Conservation (phyloP, 2,797 vertebrate genomes). For the Trachops cirrhosus region DNA sequence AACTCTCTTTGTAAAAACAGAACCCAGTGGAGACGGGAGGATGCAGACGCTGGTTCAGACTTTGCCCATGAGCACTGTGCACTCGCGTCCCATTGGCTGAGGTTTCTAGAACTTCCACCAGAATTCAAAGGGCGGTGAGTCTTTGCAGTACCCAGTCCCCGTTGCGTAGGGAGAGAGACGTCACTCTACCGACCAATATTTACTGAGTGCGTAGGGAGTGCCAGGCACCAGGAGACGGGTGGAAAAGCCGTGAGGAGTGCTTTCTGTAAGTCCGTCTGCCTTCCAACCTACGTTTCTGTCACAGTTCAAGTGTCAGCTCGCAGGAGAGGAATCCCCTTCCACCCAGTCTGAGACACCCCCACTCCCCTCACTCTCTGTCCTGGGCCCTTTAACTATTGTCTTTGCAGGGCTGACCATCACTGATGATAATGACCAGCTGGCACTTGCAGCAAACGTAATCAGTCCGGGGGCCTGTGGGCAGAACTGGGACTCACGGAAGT, state of each 20-base stretch:
- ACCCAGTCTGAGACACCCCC: background rate
- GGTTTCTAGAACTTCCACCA: constrained; percentile 10
- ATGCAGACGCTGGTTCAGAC: background rate
- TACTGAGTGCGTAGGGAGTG: background rate
- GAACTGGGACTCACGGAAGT: background rate
- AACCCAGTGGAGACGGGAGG: background rate
- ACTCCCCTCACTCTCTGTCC: background rate
- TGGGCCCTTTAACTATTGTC: background rate
- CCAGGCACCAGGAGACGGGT: background rate
- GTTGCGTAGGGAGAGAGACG: background rate
- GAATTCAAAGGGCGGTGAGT: background rate
- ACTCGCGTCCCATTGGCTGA: background rate
- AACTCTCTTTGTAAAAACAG: constrained; percentile 51
- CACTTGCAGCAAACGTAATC: background rate
- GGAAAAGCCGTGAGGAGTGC: background rate
- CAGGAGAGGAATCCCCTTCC: background rate
- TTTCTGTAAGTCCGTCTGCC: background rate
- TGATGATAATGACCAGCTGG: background rate
- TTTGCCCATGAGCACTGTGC: background rate
- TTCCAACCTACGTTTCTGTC: background rate
- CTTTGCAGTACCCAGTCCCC: rapidly evolving
- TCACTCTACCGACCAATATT: background rate
- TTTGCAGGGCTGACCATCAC: background rate
- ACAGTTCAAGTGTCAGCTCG: background rate
- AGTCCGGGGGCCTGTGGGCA: background rate